Base-by-base conservation (phyloP, 2,888 invertebrate genomes). In the Agriopis marginaria region DNA sequence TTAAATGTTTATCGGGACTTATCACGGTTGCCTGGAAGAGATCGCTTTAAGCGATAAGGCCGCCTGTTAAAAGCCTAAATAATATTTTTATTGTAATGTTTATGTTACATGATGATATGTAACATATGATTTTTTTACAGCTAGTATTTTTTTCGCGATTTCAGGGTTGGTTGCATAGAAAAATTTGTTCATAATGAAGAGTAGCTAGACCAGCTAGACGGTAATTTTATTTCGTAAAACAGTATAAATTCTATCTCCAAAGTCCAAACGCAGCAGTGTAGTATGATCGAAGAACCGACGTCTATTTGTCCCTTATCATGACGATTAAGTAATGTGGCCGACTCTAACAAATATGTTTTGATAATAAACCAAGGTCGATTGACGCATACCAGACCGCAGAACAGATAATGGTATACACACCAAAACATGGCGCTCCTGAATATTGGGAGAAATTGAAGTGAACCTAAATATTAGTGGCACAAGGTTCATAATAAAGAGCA, bases 351-450 rank as follows among this genome's bases (percentile, higher is more conserved):
- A 51, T 14, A 47, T 17, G 61, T 14, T 45, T 62, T 53, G 62
- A 62, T 62, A 62, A 54, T 53, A 62, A 23, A 47, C 58, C 58
- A 58, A 58, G 58, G 58, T 6, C 56, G 23, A 11, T 45, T 45
- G n/a, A 42, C 55, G 58, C 58, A 45, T n/a, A 45, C 58, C 58
- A 58, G 4, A 58, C 58, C 58, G 23, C 45, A 45, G 14, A 42
- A 58, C n/a, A 58, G 45, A 56, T 47, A 45, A 44, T 11, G 44
- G 23, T 10, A 42, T 1, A 23, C 17, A 2, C 8, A 23, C 9
- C 55, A 17, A 17, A 55, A 17, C 44, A 58, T 39, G 12, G 32
- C 54, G 40, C 54, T 14, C 40, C 40, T 54, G 12, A 7, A 39
- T 39, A 39, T 11, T 4, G 11, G 23, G 12, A 32, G 6, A 50